These are phyloP conservation scores for Pachyramphus minor DNA, from an alignment of 2,113 vertebrate genomes.

Conservation along the genomic window DNA sequence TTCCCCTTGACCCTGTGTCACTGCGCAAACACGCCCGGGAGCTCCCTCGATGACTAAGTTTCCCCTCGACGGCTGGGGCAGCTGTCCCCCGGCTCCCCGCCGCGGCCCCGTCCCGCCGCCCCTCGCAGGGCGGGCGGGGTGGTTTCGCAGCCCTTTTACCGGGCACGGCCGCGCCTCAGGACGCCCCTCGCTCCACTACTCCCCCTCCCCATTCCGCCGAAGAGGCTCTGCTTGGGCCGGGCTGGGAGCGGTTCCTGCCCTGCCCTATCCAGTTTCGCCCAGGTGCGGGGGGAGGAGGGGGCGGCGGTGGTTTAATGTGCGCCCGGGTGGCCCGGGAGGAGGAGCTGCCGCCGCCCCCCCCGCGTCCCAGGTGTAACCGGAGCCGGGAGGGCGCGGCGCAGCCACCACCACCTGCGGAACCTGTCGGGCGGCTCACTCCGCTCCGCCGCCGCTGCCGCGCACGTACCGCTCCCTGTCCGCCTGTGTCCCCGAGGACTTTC, in stretches of 20 bases:
- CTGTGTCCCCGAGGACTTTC: neutral
- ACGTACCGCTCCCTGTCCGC: neutral
- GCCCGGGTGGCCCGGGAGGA: neutral
- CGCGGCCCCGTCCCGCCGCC: accelerated
- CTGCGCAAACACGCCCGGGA: neutral
- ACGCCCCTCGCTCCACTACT: accelerated
- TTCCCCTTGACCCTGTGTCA: neutral
- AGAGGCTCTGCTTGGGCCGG: neutral
- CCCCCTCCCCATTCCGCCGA: neutral
- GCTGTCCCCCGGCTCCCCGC: neutral
- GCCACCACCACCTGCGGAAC: slow-evolving; percentile 47
- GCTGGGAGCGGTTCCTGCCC: neutral
- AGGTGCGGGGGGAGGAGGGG: neutral
- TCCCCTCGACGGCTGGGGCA: neutral
- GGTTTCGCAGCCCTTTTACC: neutral
- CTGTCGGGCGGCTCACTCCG: slow-evolving; percentile 28
- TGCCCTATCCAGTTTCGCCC: slow-evolving; percentile 29
- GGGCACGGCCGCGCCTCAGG: neutral
- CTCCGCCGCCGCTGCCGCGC: neutral
- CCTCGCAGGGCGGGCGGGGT: neutral
- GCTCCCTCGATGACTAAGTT: neutral
- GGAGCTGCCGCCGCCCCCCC: neutral
- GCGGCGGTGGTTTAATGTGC: neutral
- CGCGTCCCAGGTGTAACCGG: slow-evolving; percentile 41
- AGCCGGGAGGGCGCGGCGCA: slow-evolving; percentile 10